Evolutionary conservation across 2,888 invertebrate species (phyloP).

Genomic region (Villa cingulata): DNA sequence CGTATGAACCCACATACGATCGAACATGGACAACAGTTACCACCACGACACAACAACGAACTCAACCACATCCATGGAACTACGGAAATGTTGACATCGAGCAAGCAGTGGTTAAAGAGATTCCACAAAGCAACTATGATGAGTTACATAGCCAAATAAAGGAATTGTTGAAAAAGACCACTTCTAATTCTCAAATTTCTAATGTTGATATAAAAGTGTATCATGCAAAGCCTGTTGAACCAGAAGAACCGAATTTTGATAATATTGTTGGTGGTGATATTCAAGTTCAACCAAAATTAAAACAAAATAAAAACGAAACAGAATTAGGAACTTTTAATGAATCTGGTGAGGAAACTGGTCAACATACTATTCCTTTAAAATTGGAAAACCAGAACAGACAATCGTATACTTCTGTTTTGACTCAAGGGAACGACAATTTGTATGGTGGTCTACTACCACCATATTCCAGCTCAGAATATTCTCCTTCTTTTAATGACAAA

Average conservation of each 20-base stretch:
- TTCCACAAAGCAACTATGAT: slow-evolving; percentile 9
- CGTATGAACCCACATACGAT: background rate
- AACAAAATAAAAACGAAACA: background rate
- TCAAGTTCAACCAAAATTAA: background rate
- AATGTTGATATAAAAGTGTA: slow-evolving; percentile 15
- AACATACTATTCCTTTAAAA: background rate
- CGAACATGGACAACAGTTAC: background rate
- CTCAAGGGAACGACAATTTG: slow-evolving; percentile 12
- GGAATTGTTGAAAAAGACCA: slow-evolving; percentile 7
- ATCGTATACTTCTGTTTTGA: background rate
- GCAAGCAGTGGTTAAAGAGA: slow-evolving; percentile 2
- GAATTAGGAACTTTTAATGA: background rate
- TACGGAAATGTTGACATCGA: background rate
- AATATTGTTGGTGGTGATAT: slow-evolving; percentile 12
- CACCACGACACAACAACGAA: background rate
- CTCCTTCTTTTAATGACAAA: background rate
- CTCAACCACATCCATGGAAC: too few relatives aligned
- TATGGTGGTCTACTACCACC: slow-evolving; percentile 19
- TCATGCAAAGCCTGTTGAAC: slow-evolving; percentile 26
- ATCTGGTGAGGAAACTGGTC: background rate
- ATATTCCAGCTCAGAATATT: slow-evolving; percentile 4
- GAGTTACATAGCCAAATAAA: slow-evolving; percentile 4
- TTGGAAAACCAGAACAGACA: too few relatives aligned
- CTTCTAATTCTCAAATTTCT: slow-evolving; percentile 7
- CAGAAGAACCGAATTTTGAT: slow-evolving; percentile 18